These are phyloP conservation scores for Cremastobaeus sp. DNA, from an alignment of 2,888 invertebrate genomes.

Conservation along the genomic window DNA sequence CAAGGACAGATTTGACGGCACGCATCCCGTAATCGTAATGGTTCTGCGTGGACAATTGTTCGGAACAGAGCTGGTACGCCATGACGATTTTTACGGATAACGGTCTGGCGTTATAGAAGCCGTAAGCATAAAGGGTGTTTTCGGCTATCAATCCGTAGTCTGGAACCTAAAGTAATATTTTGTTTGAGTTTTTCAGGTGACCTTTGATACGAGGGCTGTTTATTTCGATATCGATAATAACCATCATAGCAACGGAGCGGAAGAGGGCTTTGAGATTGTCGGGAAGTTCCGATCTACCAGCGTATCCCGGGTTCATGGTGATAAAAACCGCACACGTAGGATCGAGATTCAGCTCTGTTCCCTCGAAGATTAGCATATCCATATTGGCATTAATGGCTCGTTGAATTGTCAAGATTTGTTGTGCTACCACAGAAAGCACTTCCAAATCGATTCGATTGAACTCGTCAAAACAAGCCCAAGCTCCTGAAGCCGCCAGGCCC, in stretches of 20 bases:
- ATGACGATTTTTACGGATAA: constrained; percentile 83
- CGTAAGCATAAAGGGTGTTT: constrained; percentile 82
- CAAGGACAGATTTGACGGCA: constrained; percentile 83
- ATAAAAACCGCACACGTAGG: constrained; percentile 82
- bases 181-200: background rate
- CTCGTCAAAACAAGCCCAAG: constrained; percentile 83
- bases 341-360: constrained; percentile 80
- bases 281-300: constrained; percentile 81
- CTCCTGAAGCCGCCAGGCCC: constrained; percentile 81
- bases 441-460: constrained; percentile 82
- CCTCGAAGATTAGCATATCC: constrained; percentile 80
- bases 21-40: constrained; percentile 86
- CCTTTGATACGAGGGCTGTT: too few species aligned
- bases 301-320: constrained; percentile 82
- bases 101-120: constrained; percentile 81
- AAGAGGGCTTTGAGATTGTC: constrained; percentile 83
- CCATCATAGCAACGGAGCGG: constrained; percentile 83
- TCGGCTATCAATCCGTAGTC: constrained; percentile 83
- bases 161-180: constrained; percentile 77
- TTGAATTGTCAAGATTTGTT: constrained; percentile 82
- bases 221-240: constrained; percentile 61
- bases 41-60: constrained; percentile 82
- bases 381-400: constrained; percentile 79
- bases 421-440: constrained; percentile 82
- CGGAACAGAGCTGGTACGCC: constrained; percentile 83